phyloP scores from a whole-genome alignment of 2,888 invertebrate species.

The Tetranychus piercei region DNA sequence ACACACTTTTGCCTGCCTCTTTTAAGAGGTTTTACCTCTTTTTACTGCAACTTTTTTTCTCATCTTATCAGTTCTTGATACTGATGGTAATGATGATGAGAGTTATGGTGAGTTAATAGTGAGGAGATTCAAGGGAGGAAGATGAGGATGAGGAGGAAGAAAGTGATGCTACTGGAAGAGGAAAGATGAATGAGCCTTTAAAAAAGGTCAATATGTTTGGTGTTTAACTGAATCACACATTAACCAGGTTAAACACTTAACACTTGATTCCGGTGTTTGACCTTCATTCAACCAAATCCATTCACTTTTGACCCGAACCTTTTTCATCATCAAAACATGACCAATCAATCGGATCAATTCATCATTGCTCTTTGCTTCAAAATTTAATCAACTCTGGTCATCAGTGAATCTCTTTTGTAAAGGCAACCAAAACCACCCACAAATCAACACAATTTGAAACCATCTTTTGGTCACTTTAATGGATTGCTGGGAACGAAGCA shows the following conservation, averaged over 20 bases:
- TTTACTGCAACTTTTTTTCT: not conserved
- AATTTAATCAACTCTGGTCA: too few relatives aligned
- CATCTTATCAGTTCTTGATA: not conserved
- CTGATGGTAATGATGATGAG: not conserved
- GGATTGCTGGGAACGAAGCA: too few relatives aligned
- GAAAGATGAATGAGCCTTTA: not conserved
- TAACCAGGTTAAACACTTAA: not conserved
- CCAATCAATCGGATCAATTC: too few relatives aligned
- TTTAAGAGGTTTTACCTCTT: not conserved
- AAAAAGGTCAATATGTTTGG: not conserved
- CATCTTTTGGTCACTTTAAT: too few relatives aligned
- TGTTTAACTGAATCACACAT: not conserved
- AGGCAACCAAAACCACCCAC: too few relatives aligned
- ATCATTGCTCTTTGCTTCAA: too few relatives aligned
- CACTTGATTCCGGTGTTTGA: not conserved
- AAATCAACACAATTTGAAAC: too few relatives aligned
- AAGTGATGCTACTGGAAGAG: not conserved
- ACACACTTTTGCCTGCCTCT: not conserved
- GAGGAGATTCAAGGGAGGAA: not conserved
- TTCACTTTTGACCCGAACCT: too few relatives aligned
- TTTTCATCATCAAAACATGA: too few relatives aligned
- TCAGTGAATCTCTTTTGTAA: too few relatives aligned
- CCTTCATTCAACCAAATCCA: too few relatives aligned
- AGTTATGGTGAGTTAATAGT: not conserved
- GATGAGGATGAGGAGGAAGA: not conserved